Evolutionary conservation across 1,140 invertebrate species (phyloP), one percentile per base, ranked within the genome.

Genomic region (Drosophila persimilis): DNA sequence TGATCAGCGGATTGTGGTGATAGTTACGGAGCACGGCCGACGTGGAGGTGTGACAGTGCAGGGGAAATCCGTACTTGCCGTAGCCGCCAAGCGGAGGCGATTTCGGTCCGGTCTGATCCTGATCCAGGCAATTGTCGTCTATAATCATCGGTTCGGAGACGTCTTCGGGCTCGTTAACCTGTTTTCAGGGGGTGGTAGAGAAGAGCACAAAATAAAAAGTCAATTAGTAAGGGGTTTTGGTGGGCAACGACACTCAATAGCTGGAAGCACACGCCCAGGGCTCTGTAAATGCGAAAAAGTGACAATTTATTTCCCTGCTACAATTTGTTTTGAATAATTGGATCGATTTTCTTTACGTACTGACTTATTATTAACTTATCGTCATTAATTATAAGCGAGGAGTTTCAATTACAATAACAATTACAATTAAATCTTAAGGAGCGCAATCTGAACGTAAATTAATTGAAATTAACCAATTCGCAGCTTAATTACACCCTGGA

Each of bases 1-100:
- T 88, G 3, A 91, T 91, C 77, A 91, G 53, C 2, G 90, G 90
- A 77, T 91, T 91, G 48, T 90, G 56, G 22, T 81, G 75, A 53
- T 83, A 91, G 46, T 90, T 83, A 50, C 88, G 81, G 29, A 91
- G 22, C 59, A 86, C 70, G 13, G 80, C 26, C 2, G 72, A 57
- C 2, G 86, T 79, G 31, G 80, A 50, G 15, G 80, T 80, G 46
- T 77, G 78, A 45, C 85, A 90, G 4, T 71, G 73, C 61, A 90
- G 50, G 5, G 90, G 88, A 26, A 57, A 26, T 0, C 48, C 35
- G 17, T 74, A 89, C 24, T 60, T 79, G 24, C 29, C 11, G 35
- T 39, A 13, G 35, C 11, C 1, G 2, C 57, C 17, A 71, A 31
- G 0, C 13, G 22, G 3, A 20, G 41, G 6, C 3, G 8, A 39